Conservation (phyloP, 2,888 invertebrate species). For the Julus scandinavius region DNA sequence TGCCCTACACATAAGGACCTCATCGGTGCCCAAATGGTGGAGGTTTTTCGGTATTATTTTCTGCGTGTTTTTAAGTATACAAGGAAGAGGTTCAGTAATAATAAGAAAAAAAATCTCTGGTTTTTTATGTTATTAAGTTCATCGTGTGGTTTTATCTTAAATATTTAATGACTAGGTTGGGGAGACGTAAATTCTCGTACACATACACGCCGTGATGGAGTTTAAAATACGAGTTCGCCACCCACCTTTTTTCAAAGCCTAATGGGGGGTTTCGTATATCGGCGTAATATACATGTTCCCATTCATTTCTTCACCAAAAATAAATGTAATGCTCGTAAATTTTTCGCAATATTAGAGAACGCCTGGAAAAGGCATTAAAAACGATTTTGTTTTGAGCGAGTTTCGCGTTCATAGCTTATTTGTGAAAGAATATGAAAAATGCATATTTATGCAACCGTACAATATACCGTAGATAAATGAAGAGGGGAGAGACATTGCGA, state of each 20-base stretch:
- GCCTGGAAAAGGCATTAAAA: not conserved
- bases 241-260: not conserved
- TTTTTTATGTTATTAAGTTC: not conserved
- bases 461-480: not conserved
- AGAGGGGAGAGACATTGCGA: not conserved
- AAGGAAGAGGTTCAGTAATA: not conserved
- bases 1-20: no score
- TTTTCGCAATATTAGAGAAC: not conserved
- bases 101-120: not conserved
- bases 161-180: slow-evolving; percentile 1
- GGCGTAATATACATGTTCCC: not conserved
- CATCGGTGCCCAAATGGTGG: not conserved
- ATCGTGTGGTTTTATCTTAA: slow-evolving; percentile 1
- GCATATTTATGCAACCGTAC: not conserved
- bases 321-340: not conserved
- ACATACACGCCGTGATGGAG: not conserved
- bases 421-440: not conserved
- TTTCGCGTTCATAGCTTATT: not conserved
- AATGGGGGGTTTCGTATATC: not conserved
- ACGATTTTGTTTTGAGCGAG: not conserved
- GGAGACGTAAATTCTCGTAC: not conserved
- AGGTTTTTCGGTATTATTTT: not conserved
- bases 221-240: not conserved
- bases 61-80: not conserved
- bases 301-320: not conserved